phyloP scores from a whole-genome alignment of 2,797 vertebrate species.

The Clarias laeviceps region DNA sequence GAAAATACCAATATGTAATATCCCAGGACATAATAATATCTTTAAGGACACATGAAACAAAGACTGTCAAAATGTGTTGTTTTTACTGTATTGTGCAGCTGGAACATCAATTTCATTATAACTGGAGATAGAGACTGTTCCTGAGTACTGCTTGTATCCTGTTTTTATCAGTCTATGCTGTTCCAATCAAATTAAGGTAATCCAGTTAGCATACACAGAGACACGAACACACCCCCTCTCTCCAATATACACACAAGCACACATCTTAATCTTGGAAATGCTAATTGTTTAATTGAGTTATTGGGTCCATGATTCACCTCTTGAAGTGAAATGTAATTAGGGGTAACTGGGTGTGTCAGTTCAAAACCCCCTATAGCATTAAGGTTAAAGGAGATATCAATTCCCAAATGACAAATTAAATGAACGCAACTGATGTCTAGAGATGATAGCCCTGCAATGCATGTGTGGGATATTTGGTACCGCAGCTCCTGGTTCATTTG shows the following conservation, averaged over 20 bases:
- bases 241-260: slow-evolving; percentile 29
- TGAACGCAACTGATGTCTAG: slow-evolving; percentile 28
- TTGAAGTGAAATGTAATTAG: slow-evolving; percentile 58
- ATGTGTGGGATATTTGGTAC: neutral
- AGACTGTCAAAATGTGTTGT: neutral
- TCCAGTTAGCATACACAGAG: slow-evolving; percentile 45
- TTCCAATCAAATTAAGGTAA: slow-evolving; percentile 62
- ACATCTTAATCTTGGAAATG: slow-evolving; percentile 58
- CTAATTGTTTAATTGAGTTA: slow-evolving; percentile 64
- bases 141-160: slow-evolving; percentile 41
- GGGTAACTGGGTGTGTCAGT: slow-evolving; percentile 50
- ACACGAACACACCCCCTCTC: slow-evolving; percentile 18
- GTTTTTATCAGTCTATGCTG: slow-evolving; percentile 49
- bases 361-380: slow-evolving; percentile 32
- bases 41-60: neutral
- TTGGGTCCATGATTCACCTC: slow-evolving; percentile 58
- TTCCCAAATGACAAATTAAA: slow-evolving; percentile 44
- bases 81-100: slow-evolving; percentile 20
- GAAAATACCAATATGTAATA: neutral
- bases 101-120: slow-evolving; percentile 22
- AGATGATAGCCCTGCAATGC: slow-evolving; percentile 11
- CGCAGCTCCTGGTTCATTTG: neutral
- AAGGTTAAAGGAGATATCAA: slow-evolving; percentile 44
- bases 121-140: slow-evolving; percentile 25
- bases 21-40: neutral